phyloP scores from a whole-genome alignment of 2,888 invertebrate genomes.

The Agrochola macilenta region DNA sequence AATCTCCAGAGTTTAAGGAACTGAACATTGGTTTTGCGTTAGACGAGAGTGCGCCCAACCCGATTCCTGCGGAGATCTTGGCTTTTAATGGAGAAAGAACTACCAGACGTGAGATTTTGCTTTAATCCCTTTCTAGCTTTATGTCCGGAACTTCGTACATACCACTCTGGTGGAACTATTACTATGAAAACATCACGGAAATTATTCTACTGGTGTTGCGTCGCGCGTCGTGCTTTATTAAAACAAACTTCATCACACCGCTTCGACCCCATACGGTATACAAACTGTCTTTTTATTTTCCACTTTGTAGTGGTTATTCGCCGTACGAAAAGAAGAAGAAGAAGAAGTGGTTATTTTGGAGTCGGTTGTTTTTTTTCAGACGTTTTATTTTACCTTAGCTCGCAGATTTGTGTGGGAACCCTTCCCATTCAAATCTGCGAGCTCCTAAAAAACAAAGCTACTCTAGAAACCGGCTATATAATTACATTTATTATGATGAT shows the following conservation, averaged over 20 bases:
- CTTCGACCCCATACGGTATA: neutral
- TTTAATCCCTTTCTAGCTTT: neutral
- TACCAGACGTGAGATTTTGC: constrained; percentile 91
- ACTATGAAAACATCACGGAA: no score
- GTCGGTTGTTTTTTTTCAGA: neutral
- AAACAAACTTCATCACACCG: neutral
- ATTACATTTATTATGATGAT: no score
- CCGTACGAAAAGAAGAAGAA: no score
- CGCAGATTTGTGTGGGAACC: no score
- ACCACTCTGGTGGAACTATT: no score
- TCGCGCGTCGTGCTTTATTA: neutral
- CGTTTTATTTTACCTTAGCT: accelerated
- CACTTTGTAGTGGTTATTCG: no score
- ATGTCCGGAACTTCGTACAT: neutral
- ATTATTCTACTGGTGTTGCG: no score
- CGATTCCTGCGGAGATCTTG: constrained; percentile 68
- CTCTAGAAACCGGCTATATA: no score
- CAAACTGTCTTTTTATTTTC: neutral
- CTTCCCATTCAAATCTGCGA: no score
- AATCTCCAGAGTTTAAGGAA: constrained; percentile 92
- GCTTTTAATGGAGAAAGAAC: constrained; percentile 92
- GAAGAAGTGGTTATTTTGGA: neutral
- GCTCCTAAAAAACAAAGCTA: no score
- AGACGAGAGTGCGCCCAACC: constrained; percentile 92
- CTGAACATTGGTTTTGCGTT: constrained; percentile 94